Evolutionary conservation across 2,888 invertebrate species (phyloP), one percentile per base, ranked within the genome.

Genomic region (Papilio gigon): DNA sequence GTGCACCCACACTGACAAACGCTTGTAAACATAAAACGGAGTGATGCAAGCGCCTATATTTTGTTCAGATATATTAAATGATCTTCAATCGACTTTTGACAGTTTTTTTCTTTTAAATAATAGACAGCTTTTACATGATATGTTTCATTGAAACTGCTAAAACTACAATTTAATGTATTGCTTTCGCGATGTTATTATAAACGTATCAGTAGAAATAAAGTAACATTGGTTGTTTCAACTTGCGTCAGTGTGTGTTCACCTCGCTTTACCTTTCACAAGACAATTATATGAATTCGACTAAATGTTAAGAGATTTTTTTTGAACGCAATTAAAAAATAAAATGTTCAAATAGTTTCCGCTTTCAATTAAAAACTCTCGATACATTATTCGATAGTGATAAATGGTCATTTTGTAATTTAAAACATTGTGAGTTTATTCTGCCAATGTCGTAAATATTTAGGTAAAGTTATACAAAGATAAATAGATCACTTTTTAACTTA

Each of bases 21-120:
- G 80, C 80, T 81, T 84, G 85, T 87, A 86, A 85, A 88, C 84
- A 85, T 81, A 84, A 14, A 47, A 50, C 50, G 37, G 5, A 85
- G 85, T 86, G 82, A 84, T 78, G 78, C 78, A 61, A 61, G 60
- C 40, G 67, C 59, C 71, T 70, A 72, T 71, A 66, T 67, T 68
- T 64, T 56, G 47, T 47, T 61, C 68, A 62, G 70, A 64, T 71
- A 70, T 69, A 67, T 30, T 53, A 27, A 44, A 47, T 44, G 62
- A 62, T 62, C 62, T 62, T 33, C 62, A 62, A 56, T 64, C 37
- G 35, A 25, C 35, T 65, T 66, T 59, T 47, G n/a, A 30, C 47
- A 35, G n/a, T 20, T 60, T n/a, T 25, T 14, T 60, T 37, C 40
- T n/a, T 20, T 25, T 58, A 30, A 59, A 14, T 27, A 17, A 17